Conservation (phyloP, 2,888 invertebrate genomes). For the Parasteatoda lunata region DNA sequence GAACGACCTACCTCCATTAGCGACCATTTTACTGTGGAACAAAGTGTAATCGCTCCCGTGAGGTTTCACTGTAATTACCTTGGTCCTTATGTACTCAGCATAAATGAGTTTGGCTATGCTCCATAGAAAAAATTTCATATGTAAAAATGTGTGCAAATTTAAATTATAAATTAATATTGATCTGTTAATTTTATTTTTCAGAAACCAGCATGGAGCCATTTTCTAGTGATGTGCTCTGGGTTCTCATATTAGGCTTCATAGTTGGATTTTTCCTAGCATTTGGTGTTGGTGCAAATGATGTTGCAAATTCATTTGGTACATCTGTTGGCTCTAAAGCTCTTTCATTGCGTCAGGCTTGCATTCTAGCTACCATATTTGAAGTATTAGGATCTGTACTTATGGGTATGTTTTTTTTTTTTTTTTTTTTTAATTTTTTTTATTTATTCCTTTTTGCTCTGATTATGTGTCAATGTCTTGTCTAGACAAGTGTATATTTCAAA, state of each 20-base stretch:
- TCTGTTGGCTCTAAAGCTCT: slow-evolving; percentile 98
- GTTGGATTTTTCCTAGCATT: slow-evolving; percentile 97
- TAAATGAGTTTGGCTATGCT: too few relatives aligned
- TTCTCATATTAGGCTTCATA: slow-evolving; percentile 89
- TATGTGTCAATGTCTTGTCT: too few relatives aligned
- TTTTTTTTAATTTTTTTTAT: background rate
- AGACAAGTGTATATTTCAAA: too few relatives aligned
- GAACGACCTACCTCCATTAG: too few relatives aligned
- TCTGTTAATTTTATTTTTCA: slow-evolving; percentile 7
- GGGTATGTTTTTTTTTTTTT: slow-evolving; percentile 78
- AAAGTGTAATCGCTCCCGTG: too few relatives aligned
- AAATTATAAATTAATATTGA: too few relatives aligned
- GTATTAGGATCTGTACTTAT: slow-evolving; percentile 95
- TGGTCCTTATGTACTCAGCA: too few relatives aligned
- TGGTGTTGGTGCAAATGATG: slow-evolving; percentile 99
- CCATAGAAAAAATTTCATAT: too few relatives aligned
- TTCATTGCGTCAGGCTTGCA: slow-evolving; percentile 93
- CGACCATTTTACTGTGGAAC: too few relatives aligned
- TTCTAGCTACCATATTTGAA: slow-evolving; percentile 97
- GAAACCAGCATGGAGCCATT: slow-evolving; percentile 47
- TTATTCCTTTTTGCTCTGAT: background rate
- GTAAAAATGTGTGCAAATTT: too few relatives aligned
- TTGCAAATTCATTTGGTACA: slow-evolving; percentile 98
- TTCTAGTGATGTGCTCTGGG: slow-evolving; percentile 62
- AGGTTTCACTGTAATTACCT: too few relatives aligned